Evolutionary conservation across 1,140 invertebrate genomes (phyloP), one percentile per base, ranked within the genome.

Genomic region (Calosoma granatense): DNA sequence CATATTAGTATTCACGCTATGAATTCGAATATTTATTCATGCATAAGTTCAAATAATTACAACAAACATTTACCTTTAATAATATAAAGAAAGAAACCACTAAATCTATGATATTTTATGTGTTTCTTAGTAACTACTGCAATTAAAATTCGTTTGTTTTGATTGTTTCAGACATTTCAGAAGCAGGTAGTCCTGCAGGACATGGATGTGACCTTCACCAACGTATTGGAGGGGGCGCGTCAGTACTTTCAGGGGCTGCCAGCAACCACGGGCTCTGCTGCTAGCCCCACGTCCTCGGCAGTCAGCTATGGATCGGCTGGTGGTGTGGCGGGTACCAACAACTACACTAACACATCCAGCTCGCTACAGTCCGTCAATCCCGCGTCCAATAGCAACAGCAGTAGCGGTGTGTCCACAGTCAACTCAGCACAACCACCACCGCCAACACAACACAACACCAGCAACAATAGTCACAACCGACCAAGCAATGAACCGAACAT

Each of bases 201-300:
- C 73, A 87, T 87, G 85, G 84, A 86, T 80, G 80, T 81, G 70
- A 82, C 80, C 74, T 84, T 84, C 71, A 83, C 81, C 69, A 86
- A 86, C 79, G 83, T 86, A 76, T 76, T 87, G 78, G 84, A 86
- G 80, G 84, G 83, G 73, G 83, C 82, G 71, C 82, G 84, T 68
- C 84, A 85, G 76, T 87, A 85, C 76, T 86, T 86, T 74, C 82
- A 86, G 78, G 84, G 84, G 69, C 73, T 86, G 67, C 85, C 85
- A 56, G 78, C 79, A 63, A 74, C 77, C 51, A 74, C 76, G 59
- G 68, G 72, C 60, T 69, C 78, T 66, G 68, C 74, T 71, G 69
- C 74, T 67, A 70, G 71, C 64, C 61, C 65, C 63, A 55, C 61
- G 36, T 63, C 61, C 30, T 17, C 41, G 17, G 17, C 41, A 9